Evolutionary conservation across 1,140 invertebrate genomes (phyloP), one percentile per base, ranked within the genome.

Genomic region (Cherax destructor): DNA sequence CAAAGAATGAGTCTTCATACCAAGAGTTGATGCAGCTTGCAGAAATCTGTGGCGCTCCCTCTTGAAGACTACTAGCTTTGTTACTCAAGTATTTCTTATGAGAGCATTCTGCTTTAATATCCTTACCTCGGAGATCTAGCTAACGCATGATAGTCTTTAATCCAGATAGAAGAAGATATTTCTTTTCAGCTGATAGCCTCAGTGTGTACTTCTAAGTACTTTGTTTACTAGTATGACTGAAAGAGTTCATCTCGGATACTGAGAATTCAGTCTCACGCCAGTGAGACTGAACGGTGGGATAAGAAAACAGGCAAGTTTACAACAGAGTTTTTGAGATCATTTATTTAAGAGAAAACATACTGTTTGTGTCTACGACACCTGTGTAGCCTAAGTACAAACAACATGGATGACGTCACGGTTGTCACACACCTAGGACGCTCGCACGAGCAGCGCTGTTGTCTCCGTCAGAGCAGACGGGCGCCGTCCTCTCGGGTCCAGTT

Each of bases 331-430:
- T 84, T 90, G 88, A 90, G 88, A 90, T 90, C 88, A 90, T 90
- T 90, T 90, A 90, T 90, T 90, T 83, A 90, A 90, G 88, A 90
- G 88, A 90, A 90, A 90, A 90, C 88, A 83, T 90, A 90, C 88
- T 90, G 88, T 78, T 76, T 90, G 88, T 90, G 88, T 90, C 88
- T 90, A 90, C 88, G 88, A 90, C 88, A 90, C 88, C 81, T 90
- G 88, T 90, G 88, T 90, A 90, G 80, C 80, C 88, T 90, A 90
- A 90, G 88, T 90, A 90, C 88, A 90, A 90, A 90, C 88, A 90
- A 90, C 88, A 90, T 90, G 88, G 72, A 90, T 90, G 88, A 90
- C 88, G 88, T 90, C 88, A 84, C 88, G 88, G 88, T 90, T 90
- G 88, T 90, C 72, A 90, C 88, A 90, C 88, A 90, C 88, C 88